These are phyloP conservation scores for Notocelia uddmanniana DNA, from an alignment of 2,888 invertebrate species.

Conservation along the genomic window DNA sequence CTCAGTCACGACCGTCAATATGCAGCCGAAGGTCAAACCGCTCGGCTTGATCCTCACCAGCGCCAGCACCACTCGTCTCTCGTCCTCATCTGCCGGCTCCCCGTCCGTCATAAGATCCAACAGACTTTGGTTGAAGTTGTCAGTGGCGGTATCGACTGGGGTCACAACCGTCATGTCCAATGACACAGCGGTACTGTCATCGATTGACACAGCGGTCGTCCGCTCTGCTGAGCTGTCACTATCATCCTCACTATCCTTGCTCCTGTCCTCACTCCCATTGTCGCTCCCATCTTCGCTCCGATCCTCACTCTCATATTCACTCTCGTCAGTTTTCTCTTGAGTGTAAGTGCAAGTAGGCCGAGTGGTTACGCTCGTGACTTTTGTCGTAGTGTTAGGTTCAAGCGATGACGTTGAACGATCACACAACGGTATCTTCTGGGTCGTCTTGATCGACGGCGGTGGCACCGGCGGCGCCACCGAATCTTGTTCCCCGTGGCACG, in stretches of 20 bases:
- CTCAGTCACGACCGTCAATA: constrained; percentile 64
- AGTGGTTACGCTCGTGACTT: not conserved
- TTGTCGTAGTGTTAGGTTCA: not conserved
- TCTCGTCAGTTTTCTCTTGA: not conserved
- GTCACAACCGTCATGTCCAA: not conserved
- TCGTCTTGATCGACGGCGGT: too few relatives aligned
- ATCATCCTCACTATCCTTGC: too few relatives aligned
- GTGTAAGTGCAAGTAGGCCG: constrained; percentile 21
- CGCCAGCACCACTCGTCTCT: constrained; percentile 59
- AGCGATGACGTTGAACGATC: not conserved
- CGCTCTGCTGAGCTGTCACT: too few relatives aligned
- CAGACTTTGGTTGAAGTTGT: too few relatives aligned
- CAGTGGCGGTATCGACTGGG: not conserved
- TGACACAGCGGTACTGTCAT: too few relatives aligned
- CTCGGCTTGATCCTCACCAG: constrained; percentile 66
- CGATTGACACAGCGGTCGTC: too few relatives aligned
- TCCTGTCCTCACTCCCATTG: too few relatives aligned
- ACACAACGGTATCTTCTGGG: too few relatives aligned
- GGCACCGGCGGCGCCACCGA: not conserved
- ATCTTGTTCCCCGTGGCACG: constrained; percentile 53
- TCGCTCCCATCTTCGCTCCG: too few relatives aligned
- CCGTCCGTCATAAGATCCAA: constrained; percentile 50
- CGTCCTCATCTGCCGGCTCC: constrained; percentile 51
- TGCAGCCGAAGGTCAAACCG: constrained; percentile 71
- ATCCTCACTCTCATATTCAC: not conserved